A percentile compares a stretch with the other conserved stretches of the same genome.
phyloP scores from a whole-genome alignment of 2,888 invertebrate genomes.

The Tetrapedia diversipes region DNA sequence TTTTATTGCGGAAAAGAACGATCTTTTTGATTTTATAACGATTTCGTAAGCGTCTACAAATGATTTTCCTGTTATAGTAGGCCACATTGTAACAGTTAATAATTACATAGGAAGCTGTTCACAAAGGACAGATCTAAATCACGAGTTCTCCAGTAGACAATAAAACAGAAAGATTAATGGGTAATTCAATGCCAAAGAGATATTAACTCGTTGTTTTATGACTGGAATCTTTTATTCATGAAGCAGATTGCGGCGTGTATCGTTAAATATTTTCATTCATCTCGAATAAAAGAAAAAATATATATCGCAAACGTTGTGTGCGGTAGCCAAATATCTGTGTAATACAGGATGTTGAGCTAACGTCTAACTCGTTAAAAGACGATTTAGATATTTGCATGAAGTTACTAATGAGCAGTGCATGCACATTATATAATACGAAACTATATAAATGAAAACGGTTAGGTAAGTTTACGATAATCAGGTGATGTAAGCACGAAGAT shows the following conservation, averaged over 20 bases:
- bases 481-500: not conserved
- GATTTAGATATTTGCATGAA: not conserved
- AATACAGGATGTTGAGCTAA: not conserved
- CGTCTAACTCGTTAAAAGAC: not conserved
- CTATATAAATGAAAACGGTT: not conserved
- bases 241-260: constrained; percentile 17
- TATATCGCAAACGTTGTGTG: not conserved
- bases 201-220: constrained; percentile 48
- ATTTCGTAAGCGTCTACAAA: not conserved
- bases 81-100: constrained; percentile 17
- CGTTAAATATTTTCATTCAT: too few species aligned
- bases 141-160: constrained; percentile 29
- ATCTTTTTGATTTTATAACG: not conserved
- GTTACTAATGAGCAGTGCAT: not conserved
- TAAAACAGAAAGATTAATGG: constrained; percentile 43
- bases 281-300: not conserved
- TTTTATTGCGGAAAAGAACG: not conserved
- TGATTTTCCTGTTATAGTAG: constrained; percentile 32
- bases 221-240: constrained; percentile 46
- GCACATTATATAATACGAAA: not conserved
- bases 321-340: not conserved
- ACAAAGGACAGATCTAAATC: constrained; percentile 51
- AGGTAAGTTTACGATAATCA: not conserved
- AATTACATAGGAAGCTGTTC: constrained; percentile 35
- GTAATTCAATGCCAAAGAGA: constrained; percentile 36